Evolutionary conservation across 2,797 vertebrate genomes (phyloP).

Genomic region (Urocyon cinereoargenteus): DNA sequence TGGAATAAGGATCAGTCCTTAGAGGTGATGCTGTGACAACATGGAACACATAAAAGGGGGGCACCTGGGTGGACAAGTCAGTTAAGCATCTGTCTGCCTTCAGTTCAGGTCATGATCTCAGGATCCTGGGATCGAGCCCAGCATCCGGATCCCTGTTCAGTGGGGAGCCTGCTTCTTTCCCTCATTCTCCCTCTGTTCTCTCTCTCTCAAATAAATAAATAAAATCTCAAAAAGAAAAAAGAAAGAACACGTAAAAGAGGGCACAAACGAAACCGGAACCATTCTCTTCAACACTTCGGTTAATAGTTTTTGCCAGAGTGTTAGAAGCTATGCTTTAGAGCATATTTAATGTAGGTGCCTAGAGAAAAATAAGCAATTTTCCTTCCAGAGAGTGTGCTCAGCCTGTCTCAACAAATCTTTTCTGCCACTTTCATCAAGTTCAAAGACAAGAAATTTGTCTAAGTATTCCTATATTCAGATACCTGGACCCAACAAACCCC

Average conservation of each 20-base stretch:
- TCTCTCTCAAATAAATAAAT: too few species aligned
- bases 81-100: too few species aligned
- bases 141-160: too few species aligned
- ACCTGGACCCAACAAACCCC: not conserved
- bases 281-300: not conserved
- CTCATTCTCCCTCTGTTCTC: too few species aligned
- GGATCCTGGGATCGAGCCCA: too few species aligned
- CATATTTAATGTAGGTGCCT: not conserved
- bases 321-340: not conserved
- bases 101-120: too few species aligned
- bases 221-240: too few species aligned
- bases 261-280: not conserved
- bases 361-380: not conserved
- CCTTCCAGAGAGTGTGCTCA: not conserved
- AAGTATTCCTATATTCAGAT: not conserved
- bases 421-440: slow-evolving; percentile 1
- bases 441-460: not conserved
- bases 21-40: not conserved
- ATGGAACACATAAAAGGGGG: too few species aligned
- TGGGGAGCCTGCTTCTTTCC: too few species aligned
- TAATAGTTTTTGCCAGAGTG: not conserved
- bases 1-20: not conserved
- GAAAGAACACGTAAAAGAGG: not conserved
- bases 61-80: too few species aligned
- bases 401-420: slow-evolving; percentile 18